Base-by-base conservation (phyloP, 2,888 invertebrate genomes). In the Stegana nigrithorax region DNA sequence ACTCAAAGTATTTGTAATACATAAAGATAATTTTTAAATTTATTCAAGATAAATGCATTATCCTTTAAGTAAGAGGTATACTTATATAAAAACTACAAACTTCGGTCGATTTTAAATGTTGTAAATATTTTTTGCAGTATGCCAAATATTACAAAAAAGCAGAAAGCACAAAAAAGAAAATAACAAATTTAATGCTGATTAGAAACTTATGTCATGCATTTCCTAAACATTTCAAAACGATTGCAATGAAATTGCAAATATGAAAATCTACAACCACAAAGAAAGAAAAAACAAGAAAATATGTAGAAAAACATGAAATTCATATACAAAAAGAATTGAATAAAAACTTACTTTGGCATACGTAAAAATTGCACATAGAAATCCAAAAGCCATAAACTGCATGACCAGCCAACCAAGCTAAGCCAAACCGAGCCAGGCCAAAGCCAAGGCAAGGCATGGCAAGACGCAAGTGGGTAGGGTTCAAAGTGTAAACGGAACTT, bases 311-410 rank as follows among this genome's bases (percentile, higher is more conserved):
- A 39, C 26, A 32, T n/a, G 14, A 39, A 36, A 60, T 60, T 39
- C 61, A 62, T 64, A 63, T 62, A 59, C 47, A 63, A 67, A 63
- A 25, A n/a, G 50, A 26, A 26, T 23, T 50, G 26, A 50, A 26
- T n/a, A n/a, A 14, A n/a, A 12, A 50, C 50, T 50, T 23, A 50
- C 63, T 69, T 67, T 64, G 68, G 62, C 66, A 44, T 58, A 44
- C 45, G 45, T n/a, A n/a, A n/a, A n/a, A 25, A 65, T 51, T 69
- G 69, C 66, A 65, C 59, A 64, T 78, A 64, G 73, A 71, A 75
- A 79, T 75, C 72, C 73, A 79, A 77, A 75, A 67, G 68, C 78
- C 67, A 74, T 72, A 75, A 72, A 72, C 78, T 72, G 76, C 72
- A 78, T 73, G 67, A 73, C 71, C 23, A 26, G 26, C 5, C 50